Evolutionary conservation across 2,797 vertebrate genomes (phyloP).

Genomic region (Myioborus miniatus): DNA sequence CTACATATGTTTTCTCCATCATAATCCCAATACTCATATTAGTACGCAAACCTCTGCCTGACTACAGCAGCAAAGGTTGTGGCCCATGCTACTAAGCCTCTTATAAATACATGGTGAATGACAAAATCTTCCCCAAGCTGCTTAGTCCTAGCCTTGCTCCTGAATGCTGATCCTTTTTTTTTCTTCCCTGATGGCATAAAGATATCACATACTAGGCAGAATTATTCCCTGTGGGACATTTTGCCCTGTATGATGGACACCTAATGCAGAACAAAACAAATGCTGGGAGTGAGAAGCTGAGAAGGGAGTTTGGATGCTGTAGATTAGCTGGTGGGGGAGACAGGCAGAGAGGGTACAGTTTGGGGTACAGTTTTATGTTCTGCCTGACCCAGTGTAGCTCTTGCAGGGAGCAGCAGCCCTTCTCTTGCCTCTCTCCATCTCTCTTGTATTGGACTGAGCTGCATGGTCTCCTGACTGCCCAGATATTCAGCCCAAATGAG

Average conservation of each 20-base stretch:
- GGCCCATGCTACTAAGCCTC: background rate
- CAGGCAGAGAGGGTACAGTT: background rate
- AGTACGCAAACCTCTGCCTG: background rate
- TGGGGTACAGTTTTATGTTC: background rate
- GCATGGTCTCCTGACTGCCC: background rate
- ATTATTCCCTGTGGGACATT: background rate
- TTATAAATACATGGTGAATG: background rate
- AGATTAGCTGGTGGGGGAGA: background rate
- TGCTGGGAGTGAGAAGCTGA: fast-evolving
- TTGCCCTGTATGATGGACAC: background rate
- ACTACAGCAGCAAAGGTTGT: background rate
- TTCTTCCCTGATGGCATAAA: background rate
- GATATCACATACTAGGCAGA: background rate
- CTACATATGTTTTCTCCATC: background rate
- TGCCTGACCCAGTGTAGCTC: background rate
- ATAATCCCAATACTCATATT: background rate
- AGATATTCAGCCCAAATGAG: background rate
- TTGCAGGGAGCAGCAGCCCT: background rate
- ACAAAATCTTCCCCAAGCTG: background rate
- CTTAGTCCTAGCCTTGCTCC: background rate
- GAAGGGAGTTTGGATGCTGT: background rate
- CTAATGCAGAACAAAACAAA: background rate
- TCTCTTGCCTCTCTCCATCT: background rate
- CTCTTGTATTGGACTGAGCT: background rate
- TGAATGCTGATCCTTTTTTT: background rate